Evolutionary conservation across 2,113 vertebrate species (phyloP).

Genomic region (Oreochromis niloticus): DNA sequence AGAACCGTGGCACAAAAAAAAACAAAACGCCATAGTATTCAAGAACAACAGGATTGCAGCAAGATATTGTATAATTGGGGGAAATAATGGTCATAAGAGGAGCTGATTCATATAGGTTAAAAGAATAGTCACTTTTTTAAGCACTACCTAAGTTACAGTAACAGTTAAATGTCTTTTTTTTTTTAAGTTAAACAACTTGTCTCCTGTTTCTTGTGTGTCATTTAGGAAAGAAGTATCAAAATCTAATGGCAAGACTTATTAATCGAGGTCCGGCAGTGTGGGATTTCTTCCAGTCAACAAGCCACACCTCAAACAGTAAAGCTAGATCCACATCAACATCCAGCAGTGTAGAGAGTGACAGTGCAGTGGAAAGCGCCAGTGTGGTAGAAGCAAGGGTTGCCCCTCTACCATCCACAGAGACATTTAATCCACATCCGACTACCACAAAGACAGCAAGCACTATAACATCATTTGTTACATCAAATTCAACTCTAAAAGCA

Average conservation of each 20-base stretch:
- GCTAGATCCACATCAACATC: background rate
- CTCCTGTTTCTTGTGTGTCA: background rate
- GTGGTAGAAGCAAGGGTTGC: background rate
- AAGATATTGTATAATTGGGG: too few relatives aligned
- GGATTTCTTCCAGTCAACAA: background rate
- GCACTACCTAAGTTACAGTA: too few relatives aligned
- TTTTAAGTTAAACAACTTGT: too few relatives aligned
- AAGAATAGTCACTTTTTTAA: background rate
- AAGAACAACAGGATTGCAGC: too few relatives aligned
- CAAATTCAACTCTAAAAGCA: background rate
- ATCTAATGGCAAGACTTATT: background rate
- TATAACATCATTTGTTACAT: background rate
- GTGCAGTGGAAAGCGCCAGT: background rate
- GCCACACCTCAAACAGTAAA: background rate
- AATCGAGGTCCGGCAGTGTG: background rate
- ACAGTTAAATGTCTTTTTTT: too few relatives aligned
- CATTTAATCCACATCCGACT: background rate
- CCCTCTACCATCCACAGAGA: background rate
- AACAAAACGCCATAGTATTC: too few relatives aligned
- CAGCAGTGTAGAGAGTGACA: background rate
- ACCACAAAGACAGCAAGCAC: background rate
- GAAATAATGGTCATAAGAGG: background rate
- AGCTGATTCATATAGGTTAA: background rate
- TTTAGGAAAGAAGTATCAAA: background rate
- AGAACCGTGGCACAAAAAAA: too few relatives aligned